Conservation (phyloP, 2,113 vertebrate genomes). For the Eclectus roratus region DNA sequence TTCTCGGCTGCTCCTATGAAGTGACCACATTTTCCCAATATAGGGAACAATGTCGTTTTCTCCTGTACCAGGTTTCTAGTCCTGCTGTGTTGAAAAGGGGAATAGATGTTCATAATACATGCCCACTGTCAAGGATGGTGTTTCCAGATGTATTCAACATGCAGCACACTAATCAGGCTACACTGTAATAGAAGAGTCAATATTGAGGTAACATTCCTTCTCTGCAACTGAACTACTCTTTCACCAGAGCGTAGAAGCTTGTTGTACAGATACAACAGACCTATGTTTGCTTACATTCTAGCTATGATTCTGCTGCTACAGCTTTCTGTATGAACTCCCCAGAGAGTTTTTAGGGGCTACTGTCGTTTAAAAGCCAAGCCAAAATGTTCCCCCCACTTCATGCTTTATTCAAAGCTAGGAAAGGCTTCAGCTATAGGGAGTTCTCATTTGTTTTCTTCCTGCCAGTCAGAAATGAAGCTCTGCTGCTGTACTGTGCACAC, state of each 20-base stretch:
- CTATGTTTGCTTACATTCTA: not conserved
- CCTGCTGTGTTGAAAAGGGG: not conserved
- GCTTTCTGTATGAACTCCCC: not conserved
- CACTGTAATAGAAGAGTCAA: accelerated
- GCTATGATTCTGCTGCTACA: not conserved
- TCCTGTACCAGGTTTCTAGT: not conserved
- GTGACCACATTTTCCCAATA: not conserved
- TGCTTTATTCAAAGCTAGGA: not conserved
- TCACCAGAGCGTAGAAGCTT: not conserved
- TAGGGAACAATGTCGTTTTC: not conserved
- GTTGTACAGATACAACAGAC: not conserved
- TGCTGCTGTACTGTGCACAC: not conserved
- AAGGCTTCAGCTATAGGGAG: not conserved
- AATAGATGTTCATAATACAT: not conserved
- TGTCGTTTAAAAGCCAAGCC: not conserved
- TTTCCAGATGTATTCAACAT: not conserved
- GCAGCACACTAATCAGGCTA: not conserved
- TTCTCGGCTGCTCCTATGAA: accelerated
- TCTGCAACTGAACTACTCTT: not conserved
- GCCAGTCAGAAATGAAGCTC: not conserved
- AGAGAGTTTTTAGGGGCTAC: not conserved
- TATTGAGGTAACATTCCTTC: not conserved
- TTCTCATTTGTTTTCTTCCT: not conserved
- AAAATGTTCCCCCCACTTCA: accelerated
- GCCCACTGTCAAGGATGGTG: accelerated